Evolutionary conservation across 2,888 invertebrate species (phyloP), one percentile per base, ranked within the genome.

Genomic region (Corythucha ciliata): DNA sequence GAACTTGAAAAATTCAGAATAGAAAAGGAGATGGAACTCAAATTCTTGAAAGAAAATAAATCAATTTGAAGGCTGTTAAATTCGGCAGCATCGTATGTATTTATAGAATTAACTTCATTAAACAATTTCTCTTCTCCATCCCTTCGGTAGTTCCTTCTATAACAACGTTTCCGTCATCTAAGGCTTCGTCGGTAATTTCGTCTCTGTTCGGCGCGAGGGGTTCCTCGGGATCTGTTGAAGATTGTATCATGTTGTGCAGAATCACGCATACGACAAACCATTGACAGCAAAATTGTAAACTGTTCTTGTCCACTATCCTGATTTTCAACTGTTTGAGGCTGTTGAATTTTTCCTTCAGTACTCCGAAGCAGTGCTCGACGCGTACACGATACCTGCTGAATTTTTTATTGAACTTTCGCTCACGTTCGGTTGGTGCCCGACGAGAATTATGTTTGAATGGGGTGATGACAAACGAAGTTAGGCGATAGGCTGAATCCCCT

Each of bases 301-400:
- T 37, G 4, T 48, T 18, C 32, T 42, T 14, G 22, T 39, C 40
- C 4, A 10, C 16, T n/a, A 48, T 42, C 12, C 48, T 4, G 3
- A 39, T 24, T 36, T 44, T 48, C 26, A 48, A 14, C 26, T 48
- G 25, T 39, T 48, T 48, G 3, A 48, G 37, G 39, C 48, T 48
- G 18, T 20, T 22, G 21, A 48, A 48, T 25, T 16, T 12, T 39
- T 48, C 48, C 24, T 48, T 48, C 2, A 42, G 18, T 12, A n/a
- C 20, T 8, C 37, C 22, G n/a, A 48, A 39, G 2, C 21, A 22
- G 27, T 49, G 49, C 32, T 49, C 49, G 21, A 49, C 41, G 29
- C 49, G 20, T n/a, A 49, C 49, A 18, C 49, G 20, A 26, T 42
- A 49, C n/a, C 27, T 42, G 14, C 29, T 29, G 18, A 49, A 49